Conservation (phyloP, 2,888 invertebrate species). For the Zaprionus obscuricornis region DNA sequence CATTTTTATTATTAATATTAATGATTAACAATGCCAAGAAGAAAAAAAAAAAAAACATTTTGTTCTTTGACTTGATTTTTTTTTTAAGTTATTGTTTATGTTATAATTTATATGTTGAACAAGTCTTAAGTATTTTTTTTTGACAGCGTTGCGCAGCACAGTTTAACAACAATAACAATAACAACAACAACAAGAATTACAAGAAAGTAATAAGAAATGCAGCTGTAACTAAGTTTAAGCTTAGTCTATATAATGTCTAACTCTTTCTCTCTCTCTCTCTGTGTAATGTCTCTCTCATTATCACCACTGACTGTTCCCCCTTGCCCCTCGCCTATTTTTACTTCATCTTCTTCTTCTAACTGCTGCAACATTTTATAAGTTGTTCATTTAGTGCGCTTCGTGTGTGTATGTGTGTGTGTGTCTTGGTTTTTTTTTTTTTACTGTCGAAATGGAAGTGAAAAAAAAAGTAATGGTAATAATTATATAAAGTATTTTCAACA, state of each 20-base stretch:
- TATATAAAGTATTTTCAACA: constrained; percentile 69
- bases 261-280: neutral
- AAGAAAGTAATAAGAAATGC: neutral
- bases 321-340: no score
- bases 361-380: neutral
- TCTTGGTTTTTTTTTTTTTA: constrained; percentile 7
- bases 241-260: neutral
- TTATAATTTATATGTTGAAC: neutral
- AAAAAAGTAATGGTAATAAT: constrained; percentile 51
- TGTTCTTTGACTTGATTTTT: neutral
- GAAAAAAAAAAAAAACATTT: no score
- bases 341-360: neutral
- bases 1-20: constrained; percentile 2
- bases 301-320: no score
- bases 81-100: neutral
- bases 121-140: neutral
- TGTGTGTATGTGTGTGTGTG: constrained; percentile 16
- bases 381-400: constrained; percentile 23
- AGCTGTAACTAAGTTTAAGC: neutral
- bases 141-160: constrained; percentile 3
- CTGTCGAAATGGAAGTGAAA: constrained; percentile 10
- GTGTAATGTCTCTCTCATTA: no score
- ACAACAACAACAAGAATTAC: neutral
- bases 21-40: no score
- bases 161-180: neutral